Evolutionary conservation across 2,113 vertebrate species (phyloP).

Genomic region (Monopterus albus): DNA sequence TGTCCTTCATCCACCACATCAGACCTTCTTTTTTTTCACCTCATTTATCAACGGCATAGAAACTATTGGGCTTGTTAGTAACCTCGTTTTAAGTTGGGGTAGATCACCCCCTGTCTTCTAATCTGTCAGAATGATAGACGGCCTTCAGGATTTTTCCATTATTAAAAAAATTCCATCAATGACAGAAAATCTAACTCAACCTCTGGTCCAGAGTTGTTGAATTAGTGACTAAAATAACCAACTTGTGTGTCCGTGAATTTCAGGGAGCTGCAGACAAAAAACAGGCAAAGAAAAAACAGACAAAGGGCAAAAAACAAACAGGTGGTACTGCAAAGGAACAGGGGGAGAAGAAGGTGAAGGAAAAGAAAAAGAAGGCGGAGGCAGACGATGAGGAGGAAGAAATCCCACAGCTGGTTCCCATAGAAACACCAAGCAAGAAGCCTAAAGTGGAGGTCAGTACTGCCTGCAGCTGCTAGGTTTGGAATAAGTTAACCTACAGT

Average conservation of each 20-base stretch:
- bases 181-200: too few species aligned
- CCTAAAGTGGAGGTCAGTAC: conserved; percentile 74
- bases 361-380: conserved; percentile 17
- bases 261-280: conserved; percentile 33
- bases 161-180: too few species aligned
- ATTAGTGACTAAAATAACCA: background rate
- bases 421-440: conserved; percentile 72
- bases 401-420: conserved; percentile 81
- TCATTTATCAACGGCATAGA: too few species aligned
- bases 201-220: background rate
- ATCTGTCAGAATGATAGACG: too few species aligned
- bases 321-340: background rate
- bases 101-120: too few species aligned
- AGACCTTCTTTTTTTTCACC: too few species aligned
- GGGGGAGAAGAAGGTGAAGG: background rate
- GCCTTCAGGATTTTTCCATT: too few species aligned
- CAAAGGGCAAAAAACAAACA: background rate
- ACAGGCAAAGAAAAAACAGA: background rate
- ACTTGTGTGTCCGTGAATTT: background rate
- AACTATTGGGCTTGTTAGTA: too few species aligned
- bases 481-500: background rate
- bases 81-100: too few species aligned
- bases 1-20: too few species aligned
- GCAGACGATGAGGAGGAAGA: conserved; percentile 61
- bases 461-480: background rate